Percentiles rank a stretch among this genome's conserved stretches.
Conservation (phyloP, 2,113 vertebrate species). For the Perognathus longimembris region DNA sequence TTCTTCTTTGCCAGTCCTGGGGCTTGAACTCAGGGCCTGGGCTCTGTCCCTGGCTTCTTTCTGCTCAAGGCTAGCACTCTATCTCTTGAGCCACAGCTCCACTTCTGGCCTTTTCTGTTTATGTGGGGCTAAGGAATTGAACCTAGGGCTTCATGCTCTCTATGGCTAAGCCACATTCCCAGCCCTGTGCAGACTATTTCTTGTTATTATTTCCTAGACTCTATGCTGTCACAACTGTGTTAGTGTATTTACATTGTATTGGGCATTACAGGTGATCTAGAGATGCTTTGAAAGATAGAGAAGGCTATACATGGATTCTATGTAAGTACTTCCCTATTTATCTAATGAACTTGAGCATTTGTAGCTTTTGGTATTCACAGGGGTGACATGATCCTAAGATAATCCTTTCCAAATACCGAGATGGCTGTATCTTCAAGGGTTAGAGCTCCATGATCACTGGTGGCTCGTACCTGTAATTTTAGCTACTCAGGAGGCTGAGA, state of each 20-base stretch:
- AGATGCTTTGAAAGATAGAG: neutral
- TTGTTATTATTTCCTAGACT: neutral
- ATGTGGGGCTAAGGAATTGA: too few species aligned
- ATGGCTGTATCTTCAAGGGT: neutral
- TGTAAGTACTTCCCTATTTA: neutral
- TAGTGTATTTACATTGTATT: neutral
- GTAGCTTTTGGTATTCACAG: neutral
- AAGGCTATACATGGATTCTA: neutral
- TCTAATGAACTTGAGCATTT: neutral
- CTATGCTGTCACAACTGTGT: neutral
- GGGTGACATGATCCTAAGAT: neutral
- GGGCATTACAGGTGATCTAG: neutral
- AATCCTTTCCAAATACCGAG: neutral
- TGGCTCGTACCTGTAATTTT: neutral
- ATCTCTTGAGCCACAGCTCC: too few species aligned
- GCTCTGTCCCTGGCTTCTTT: too few species aligned
- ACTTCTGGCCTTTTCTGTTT: too few species aligned
- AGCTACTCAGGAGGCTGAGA: too few species aligned
- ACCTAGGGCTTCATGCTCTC: too few species aligned
- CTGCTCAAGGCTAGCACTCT: too few species aligned
- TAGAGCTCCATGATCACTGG: too few species aligned
- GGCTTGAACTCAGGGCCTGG: too few species aligned
- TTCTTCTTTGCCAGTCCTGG: too few species aligned
- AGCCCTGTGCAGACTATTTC: too few species aligned
- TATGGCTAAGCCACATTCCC: too few species aligned